Base-by-base conservation (phyloP, 2,113 vertebrate species). In the Oncorhynchus gorbuscha region DNA sequence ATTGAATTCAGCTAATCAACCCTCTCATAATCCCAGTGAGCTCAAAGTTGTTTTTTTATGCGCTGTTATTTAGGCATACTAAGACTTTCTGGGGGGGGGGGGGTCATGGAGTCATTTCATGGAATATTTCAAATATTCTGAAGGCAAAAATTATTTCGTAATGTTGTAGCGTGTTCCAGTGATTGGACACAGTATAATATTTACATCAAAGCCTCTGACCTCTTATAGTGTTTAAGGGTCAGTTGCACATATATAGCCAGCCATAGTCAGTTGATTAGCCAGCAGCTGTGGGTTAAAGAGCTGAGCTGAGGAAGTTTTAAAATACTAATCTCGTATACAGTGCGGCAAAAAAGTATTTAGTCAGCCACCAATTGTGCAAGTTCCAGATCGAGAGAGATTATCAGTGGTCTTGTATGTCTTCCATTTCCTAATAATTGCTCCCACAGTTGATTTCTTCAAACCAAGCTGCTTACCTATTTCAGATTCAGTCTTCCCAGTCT, bases 1-100 rank as follows among this genome's bases (percentile, higher is more conserved):
- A 71, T 73, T 71, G 28, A 73, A 67, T 70, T 72, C 26, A 76
- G 24, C 45, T 74, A 70, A 81, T 83, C 28, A 58, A 22, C 22
- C 22, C 7, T 51, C 12, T 51, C 14, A 12, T 12, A 1, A 51
- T 16, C 12, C 49, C 49, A 13, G 49, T 16, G 11, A 14, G 16
- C 5, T n/a, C 51, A 58, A 18, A 55, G 13, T 58, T 18, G 51
- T 58, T 18, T 58, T 58, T 18, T 58, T 58, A 18, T 58, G 3
- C 35, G 8, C 7, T 39, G 8, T 58, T 58, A 61, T 12, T n/a
- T 61, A 8, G n/a, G 4, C 14, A 20, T n/a, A 20, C 5, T 61
- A n/a, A n/a, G 59, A n/a, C 16, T 61, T 61, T 61, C n/a, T 4
- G 20, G 58, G 3, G 28, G 58, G 18, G 18, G 58, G 18, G 4